Percentiles rank a stretch among this genome's conserved stretches.
phyloP scores from a whole-genome alignment of 2,797 vertebrate species.

The Myioborus melanocephalus region DNA sequence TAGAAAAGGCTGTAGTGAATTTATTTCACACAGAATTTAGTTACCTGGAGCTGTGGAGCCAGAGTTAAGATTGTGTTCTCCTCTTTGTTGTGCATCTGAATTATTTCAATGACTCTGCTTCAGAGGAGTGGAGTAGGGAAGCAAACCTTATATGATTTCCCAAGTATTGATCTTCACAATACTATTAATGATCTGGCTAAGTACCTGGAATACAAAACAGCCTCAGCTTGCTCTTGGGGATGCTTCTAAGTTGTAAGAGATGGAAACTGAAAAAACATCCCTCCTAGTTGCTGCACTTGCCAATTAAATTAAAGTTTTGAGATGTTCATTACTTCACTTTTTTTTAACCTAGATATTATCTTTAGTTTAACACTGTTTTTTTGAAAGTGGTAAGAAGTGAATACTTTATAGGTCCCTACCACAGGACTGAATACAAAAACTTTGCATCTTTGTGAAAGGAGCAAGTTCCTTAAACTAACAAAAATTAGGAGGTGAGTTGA shows the following conservation, averaged over 20 bases:
- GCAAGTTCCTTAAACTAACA: background rate
- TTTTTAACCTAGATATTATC: background rate
- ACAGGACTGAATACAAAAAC: background rate
- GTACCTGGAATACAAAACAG: background rate
- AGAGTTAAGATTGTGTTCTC: background rate
- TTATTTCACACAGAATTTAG: background rate
- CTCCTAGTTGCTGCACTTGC: background rate
- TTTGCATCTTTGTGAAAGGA: background rate
- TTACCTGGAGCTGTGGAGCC: background rate
- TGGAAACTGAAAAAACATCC: background rate
- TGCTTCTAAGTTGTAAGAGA: background rate
- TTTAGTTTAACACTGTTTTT: background rate
- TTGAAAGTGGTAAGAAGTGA: background rate
- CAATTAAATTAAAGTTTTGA: background rate
- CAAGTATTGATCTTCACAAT: background rate
- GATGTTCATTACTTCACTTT: background rate
- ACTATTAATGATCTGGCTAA: background rate
- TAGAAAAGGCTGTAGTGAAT: background rate
- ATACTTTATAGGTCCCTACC: background rate
- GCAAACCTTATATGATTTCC: background rate
- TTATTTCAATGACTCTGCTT: background rate
- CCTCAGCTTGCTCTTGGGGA: background rate
- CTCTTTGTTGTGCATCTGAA: background rate
- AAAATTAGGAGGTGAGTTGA: background rate
- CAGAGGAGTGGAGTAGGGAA: background rate